phyloP scores from a whole-genome alignment of 2,888 invertebrate genomes.

The Hirtodrosophila cameraria region DNA sequence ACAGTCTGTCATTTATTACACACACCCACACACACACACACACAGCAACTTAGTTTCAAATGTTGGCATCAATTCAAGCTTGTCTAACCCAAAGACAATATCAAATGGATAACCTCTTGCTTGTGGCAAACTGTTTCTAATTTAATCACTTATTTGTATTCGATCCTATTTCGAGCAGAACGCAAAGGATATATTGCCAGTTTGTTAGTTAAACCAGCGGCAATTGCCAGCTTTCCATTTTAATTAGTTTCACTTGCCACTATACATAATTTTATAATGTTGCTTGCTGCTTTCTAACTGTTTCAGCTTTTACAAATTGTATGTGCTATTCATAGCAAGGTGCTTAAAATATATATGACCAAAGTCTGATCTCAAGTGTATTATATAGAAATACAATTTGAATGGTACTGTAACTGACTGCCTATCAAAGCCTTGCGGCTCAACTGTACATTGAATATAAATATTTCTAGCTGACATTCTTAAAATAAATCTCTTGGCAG shows the following conservation, averaged over 20 bases:
- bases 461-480: conserved; percentile 19
- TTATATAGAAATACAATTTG: too few relatives aligned
- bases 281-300: conserved; percentile 1
- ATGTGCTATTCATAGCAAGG: conserved; percentile 25
- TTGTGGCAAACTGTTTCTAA: conserved; percentile 41
- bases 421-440: neutral
- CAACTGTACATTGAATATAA: conserved; percentile 15
- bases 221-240: conserved; percentile 26
- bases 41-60: conserved; percentile 5
- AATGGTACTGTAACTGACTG: neutral
- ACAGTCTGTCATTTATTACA: conserved; percentile 24
- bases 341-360: conserved; percentile 33
- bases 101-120: conserved; percentile 25
- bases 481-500: conserved; percentile 22
- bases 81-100: conserved; percentile 38
- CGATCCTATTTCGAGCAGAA: conserved; percentile 13
- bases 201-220: conserved; percentile 1
- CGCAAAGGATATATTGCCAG: neutral
- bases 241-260: conserved; percentile 45
- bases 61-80: conserved; percentile 50
- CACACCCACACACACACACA: conserved; percentile 7
- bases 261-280: neutral
- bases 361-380: neutral
- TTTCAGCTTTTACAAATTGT: conserved; percentile 38
- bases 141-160: conserved; percentile 50